Percentiles rank a stretch among this genome's conserved stretches.
These are phyloP conservation scores for Protomyctophum bolini DNA, from an alignment of 2,113 vertebrate species.

Conservation along the genomic window DNA sequence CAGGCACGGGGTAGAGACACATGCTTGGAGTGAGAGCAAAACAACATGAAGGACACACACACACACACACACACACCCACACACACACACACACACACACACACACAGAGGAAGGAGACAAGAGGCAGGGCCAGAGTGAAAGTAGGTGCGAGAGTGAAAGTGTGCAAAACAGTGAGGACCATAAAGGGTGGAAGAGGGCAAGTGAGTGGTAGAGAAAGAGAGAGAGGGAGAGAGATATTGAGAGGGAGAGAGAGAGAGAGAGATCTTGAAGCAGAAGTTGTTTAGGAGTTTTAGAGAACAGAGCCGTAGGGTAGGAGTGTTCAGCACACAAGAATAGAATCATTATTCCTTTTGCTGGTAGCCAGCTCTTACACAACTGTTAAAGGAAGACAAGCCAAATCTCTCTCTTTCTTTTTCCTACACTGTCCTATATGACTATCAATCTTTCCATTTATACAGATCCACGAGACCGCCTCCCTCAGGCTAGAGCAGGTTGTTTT, in stretches of 20 bases:
- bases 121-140: slow-evolving; percentile 26
- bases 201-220: slow-evolving; percentile 37
- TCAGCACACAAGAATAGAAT: slow-evolving; percentile 63
- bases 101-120: no score
- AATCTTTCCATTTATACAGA: slow-evolving; percentile 18
- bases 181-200: slow-evolving; percentile 62
- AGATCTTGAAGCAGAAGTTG: slow-evolving; percentile 53
- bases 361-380: slow-evolving; percentile 68
- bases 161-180: slow-evolving; percentile 59
- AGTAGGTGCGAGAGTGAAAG: slow-evolving; percentile 66
- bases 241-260: slow-evolving; percentile 9
- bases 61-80: no score
- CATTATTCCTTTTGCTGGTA: slow-evolving; percentile 57
- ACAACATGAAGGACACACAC: slow-evolving; percentile 12
- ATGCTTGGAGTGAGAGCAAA: slow-evolving; percentile 67
- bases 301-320: slow-evolving; percentile 65
- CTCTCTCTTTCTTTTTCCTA: slow-evolving; percentile 24
- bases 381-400: slow-evolving; percentile 49
- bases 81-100: no score
- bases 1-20: slow-evolving; percentile 67
- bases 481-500: slow-evolving; percentile 57
- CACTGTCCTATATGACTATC: slow-evolving; percentile 30
- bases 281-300: slow-evolving; percentile 52
- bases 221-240: slow-evolving; percentile 16
- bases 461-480: slow-evolving; percentile 26